These are phyloP conservation scores for Pherbina coryleti DNA, from an alignment of 2,888 invertebrate species.

Conservation along the genomic window DNA sequence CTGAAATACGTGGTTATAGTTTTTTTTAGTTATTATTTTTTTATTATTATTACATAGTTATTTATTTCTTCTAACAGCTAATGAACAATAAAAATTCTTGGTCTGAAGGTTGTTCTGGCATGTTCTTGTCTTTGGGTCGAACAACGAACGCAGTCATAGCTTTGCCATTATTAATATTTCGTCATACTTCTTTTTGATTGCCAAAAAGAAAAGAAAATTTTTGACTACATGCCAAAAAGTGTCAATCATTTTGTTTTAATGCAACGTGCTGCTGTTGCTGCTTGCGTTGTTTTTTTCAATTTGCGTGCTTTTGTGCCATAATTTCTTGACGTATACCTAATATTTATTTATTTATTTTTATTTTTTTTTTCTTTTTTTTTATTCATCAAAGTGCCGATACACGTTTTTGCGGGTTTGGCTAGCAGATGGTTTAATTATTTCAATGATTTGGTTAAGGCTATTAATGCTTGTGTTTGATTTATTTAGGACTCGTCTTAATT, in stretches of 20 bases:
- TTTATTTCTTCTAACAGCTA: background rate
- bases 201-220: background rate
- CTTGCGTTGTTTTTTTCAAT: background rate
- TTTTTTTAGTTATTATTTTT: background rate
- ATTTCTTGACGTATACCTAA: background rate
- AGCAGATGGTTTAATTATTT: background rate
- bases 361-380: too few species aligned
- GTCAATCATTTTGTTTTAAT: constrained; percentile 12
- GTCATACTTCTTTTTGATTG: constrained; percentile 18
- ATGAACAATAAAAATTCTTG: background rate
- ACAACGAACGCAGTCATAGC: background rate
- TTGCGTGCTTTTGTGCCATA: constrained; percentile 10
- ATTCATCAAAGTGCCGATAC: background rate
- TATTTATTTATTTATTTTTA: background rate
- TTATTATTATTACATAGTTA: background rate
- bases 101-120: background rate
- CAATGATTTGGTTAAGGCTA: background rate
- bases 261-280: background rate
- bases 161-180: background rate
- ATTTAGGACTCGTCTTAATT: background rate
- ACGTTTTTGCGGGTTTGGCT: background rate
- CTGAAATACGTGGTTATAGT: background rate
- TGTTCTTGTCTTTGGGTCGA: background rate
- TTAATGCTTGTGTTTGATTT: background rate
- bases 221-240: constrained; percentile 28